Percentiles rank a stretch among this genome's conserved stretches.
Conservation (phyloP, 2,888 invertebrate genomes). For the Drosophila gaucha region DNA sequence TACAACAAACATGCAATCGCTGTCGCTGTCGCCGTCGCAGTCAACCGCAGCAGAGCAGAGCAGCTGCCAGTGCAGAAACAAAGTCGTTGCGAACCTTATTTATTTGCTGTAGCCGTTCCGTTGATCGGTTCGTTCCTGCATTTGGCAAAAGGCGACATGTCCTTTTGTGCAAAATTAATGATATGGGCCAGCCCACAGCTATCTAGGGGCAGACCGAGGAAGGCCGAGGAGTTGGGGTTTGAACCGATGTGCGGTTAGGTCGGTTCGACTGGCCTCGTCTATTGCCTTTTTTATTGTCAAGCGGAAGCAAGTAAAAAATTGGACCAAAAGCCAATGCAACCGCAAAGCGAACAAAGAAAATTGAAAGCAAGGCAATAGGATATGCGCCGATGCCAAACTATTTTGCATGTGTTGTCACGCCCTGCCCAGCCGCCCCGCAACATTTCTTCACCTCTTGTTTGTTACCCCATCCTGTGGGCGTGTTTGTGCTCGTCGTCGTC, state of each 20-base stretch:
- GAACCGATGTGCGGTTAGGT: conserved; percentile 47
- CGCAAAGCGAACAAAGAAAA: conserved; percentile 72
- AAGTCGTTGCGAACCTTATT: conserved; percentile 66
- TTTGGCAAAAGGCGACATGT: conserved; percentile 65
- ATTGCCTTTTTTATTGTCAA: conserved; percentile 77
- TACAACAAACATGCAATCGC: conserved; percentile 32
- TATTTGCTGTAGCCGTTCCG: conserved; percentile 62
- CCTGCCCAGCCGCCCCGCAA: background rate
- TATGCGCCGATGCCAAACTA: conserved; percentile 55
- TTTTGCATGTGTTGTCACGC: conserved; percentile 63
- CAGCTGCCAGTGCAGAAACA: conserved; percentile 67
- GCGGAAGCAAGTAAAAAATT: conserved; percentile 63
- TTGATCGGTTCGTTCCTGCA: conserved; percentile 54
- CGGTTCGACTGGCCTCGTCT: conserved; percentile 54
- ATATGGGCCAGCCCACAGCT: conserved; percentile 45
- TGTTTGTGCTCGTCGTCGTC: conserved; percentile 3
- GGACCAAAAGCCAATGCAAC: conserved; percentile 50
- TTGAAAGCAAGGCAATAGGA: conserved; percentile 53
- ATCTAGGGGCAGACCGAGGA: background rate
- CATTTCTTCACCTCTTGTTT: conserved; percentile 30
- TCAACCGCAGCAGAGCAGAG: conserved; percentile 26
- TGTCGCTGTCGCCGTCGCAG: conserved; percentile 20
- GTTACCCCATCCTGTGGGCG: conserved; percentile 30
- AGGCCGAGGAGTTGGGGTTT: conserved; percentile 1
- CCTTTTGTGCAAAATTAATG: conserved; percentile 75